Percentiles rank a stretch among this genome's conserved stretches.
Evolutionary conservation across 2,797 vertebrate species (phyloP).

Genomic region (Acomys russatus): DNA sequence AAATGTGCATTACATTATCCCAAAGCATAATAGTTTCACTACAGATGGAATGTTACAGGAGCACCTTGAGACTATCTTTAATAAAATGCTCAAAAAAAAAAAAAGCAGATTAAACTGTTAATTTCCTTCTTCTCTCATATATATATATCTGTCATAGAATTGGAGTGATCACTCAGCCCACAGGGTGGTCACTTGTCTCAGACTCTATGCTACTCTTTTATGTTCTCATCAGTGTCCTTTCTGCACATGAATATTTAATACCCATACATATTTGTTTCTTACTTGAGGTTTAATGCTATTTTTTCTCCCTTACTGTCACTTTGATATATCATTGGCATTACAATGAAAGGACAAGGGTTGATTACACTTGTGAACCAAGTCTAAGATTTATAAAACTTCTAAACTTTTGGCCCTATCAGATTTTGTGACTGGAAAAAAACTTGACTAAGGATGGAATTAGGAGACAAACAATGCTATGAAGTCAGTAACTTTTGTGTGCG

Average conservation of each 20-base stretch:
- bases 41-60: neutral
- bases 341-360: neutral
- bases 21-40: neutral
- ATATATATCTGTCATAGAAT: neutral
- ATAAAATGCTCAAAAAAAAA: slow-evolving; percentile 1
- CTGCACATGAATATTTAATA: slow-evolving; percentile 54
- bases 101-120: neutral
- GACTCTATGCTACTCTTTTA: neutral
- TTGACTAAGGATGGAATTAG: neutral
- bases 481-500: neutral
- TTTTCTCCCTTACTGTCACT: slow-evolving; percentile 58
- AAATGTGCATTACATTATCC: neutral
- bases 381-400: slow-evolving; percentile 45
- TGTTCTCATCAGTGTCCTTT: neutral
- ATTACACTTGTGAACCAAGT: slow-evolving; percentile 36
- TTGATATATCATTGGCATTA: slow-evolving; percentile 67
- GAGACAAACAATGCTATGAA: neutral
- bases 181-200: neutral
- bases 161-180: neutral
- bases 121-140: neutral
- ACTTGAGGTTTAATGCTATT: slow-evolving; percentile 26
- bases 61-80: neutral
- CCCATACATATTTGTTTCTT: slow-evolving; percentile 4
- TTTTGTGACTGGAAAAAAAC: neutral
- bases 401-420: slow-evolving; percentile 8